Conservation (phyloP, 1,140 invertebrate genomes). For the Aricia agestis region DNA sequence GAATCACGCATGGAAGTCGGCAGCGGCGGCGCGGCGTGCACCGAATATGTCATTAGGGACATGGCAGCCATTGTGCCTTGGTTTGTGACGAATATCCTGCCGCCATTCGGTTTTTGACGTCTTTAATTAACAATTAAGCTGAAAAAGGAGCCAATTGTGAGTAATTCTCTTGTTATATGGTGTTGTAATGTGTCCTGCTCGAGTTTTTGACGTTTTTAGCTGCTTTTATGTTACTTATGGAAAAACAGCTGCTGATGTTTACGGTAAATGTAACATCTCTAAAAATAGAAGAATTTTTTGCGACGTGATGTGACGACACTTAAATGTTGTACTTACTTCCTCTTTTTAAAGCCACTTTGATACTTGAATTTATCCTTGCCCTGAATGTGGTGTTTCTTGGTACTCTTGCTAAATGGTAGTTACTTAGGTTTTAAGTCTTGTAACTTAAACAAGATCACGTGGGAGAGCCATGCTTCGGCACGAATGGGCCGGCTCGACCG, state of each 20-base stretch:
- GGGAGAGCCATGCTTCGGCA: no score
- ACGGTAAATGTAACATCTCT: background rate
- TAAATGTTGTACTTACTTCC: no score
- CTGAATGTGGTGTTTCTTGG: no score
- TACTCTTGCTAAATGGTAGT: no score
- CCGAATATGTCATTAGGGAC: slow-evolving; percentile 43
- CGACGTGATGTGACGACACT: no score
- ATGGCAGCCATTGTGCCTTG: slow-evolving; percentile 30
- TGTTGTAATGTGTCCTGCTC: background rate
- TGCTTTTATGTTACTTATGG: background rate
- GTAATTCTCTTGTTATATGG: slow-evolving; percentile 9
- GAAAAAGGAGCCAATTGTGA: slow-evolving; percentile 22
- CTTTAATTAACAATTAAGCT: slow-evolving; percentile 39
- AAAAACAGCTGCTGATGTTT: background rate
- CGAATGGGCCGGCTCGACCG: no score
- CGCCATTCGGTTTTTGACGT: slow-evolving; percentile 41
- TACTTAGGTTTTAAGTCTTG: no score
- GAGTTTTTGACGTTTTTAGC: background rate
- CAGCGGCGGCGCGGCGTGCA: slow-evolving; percentile 37
- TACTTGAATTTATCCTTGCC: no score
- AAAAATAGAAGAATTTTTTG: no score
- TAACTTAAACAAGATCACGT: no score
- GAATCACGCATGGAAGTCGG: slow-evolving; percentile 51
- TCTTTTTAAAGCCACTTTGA: no score
- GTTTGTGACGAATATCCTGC: slow-evolving; percentile 49